Conservation (phyloP, 2,797 vertebrate species). For the Bovichtus diacanthus region DNA sequence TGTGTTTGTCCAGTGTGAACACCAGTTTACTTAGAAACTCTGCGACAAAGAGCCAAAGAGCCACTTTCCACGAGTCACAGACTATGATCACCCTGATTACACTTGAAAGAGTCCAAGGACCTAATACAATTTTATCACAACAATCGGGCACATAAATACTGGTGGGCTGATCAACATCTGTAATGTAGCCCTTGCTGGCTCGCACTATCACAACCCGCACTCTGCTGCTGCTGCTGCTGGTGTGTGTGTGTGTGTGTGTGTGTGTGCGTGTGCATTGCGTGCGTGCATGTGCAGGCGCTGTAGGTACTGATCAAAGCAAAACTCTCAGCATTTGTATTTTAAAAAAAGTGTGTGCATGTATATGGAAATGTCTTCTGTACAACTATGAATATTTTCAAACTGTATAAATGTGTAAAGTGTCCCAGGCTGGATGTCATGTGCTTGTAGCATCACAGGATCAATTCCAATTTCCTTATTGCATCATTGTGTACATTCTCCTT, state of each 20-base stretch:
- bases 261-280: neutral
- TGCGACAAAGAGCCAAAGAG: slow-evolving; percentile 56
- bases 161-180: slow-evolving; percentile 65
- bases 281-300: neutral
- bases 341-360: slow-evolving; percentile 19
- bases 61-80: slow-evolving; percentile 16
- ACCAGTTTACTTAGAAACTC: slow-evolving; percentile 14
- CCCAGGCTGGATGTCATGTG: slow-evolving; percentile 14
- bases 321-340: slow-evolving; percentile 32
- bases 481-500: slow-evolving; percentile 5
- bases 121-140: slow-evolving; percentile 55
- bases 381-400: slow-evolving; percentile 45
- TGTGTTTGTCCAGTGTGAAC: slow-evolving; percentile 21
- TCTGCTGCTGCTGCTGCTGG: slow-evolving; percentile 31
- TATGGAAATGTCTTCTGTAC: slow-evolving; percentile 31
- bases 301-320: slow-evolving; percentile 53
- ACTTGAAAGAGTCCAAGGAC: slow-evolving; percentile 72
- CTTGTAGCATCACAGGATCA: slow-evolving; percentile 19
- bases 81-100: slow-evolving; percentile 36
- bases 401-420: slow-evolving; percentile 21
- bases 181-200: slow-evolving; percentile 51
- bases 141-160: slow-evolving; percentile 63
- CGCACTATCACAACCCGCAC: slow-evolving; percentile 32
- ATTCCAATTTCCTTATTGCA: slow-evolving; percentile 18
- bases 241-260: slow-evolving; percentile 2